Evolutionary conservation across 2,113 vertebrate genomes (phyloP).

Genomic region (Rhynchomys soricoides): DNA sequence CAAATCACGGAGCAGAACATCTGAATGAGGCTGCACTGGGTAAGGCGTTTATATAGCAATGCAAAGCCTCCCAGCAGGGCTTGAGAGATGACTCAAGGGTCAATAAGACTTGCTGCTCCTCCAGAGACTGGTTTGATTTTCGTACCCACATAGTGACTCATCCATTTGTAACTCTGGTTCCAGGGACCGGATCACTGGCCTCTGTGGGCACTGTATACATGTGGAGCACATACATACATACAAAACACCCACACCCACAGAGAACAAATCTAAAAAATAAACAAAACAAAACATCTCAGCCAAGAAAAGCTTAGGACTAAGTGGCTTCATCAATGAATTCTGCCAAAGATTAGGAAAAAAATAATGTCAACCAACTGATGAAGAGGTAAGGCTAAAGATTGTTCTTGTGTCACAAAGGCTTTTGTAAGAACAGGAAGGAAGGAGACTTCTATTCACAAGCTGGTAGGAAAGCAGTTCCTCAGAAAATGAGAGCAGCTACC

Average conservation of each 20-base stretch:
- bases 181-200: not conserved
- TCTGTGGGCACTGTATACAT: not conserved
- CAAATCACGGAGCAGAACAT: not conserved
- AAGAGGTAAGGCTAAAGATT: not conserved
- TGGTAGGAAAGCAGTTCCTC: not conserved
- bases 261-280: not conserved
- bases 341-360: not conserved
- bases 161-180: not conserved
- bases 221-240: not conserved
- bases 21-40: not conserved
- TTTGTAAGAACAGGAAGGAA: not conserved
- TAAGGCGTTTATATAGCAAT: not conserved
- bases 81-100: not conserved
- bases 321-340: not conserved
- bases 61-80: not conserved
- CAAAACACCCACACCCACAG: not conserved
- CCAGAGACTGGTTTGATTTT: not conserved
- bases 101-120: not conserved
- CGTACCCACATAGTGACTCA: not conserved
- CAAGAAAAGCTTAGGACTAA: not conserved
- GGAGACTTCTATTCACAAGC: not conserved
- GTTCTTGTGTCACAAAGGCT: not conserved
- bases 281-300: not conserved
- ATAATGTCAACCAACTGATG: not conserved
- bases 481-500: not conserved